Evolutionary conservation across 2,888 invertebrate genomes (phyloP), one percentile per base, ranked within the genome.

Genomic region (Carabus problematicus): DNA sequence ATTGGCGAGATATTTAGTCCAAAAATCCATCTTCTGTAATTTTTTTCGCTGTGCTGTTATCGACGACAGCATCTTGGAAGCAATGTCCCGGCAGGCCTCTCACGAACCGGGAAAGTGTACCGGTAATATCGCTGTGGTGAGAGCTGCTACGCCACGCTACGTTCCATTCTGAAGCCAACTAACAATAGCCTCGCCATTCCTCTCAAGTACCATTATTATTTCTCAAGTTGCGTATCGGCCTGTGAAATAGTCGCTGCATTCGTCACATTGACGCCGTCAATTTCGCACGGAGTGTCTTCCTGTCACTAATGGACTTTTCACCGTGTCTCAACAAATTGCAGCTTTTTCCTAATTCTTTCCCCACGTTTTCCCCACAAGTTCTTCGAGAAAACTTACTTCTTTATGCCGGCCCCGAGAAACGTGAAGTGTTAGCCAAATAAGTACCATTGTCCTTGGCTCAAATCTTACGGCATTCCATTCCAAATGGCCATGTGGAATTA

Each of bases 261-360:
- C 29, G 29, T 29, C 29, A 29, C 29, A 3, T 6, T 29, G 29
- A 29, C 29, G 29, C n/a, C n/a, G n/a, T n/a, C n/a, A n/a, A n/a
- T n/a, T n/a, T n/a, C n/a, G n/a, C n/a, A n/a, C n/a, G n/a, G n/a
- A 49, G 18, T 9, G 52, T 52, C 16, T 52, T 52, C 52, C 52
- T 52, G 52, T 52, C 14, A 52, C 52, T 52, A 52, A 52, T 52
- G 52, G 52, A 52, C 12, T 52, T 52, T 52, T 52, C 52, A 52
- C 16, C 52, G 14, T 18, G 19, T 18, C 16, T 9, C 29, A 29
- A 29, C 29, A 29, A 14, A 14, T 14, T 45, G 52, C 52, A 19
- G 19, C 52, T 52, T 52, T n/a, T 11, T 52, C 52, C 45, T 45
- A 12, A 12, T 45, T 45, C 45, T 45, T 45, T 12, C 45, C 45